These are phyloP conservation scores for Melipona beecheii DNA, from an alignment of 2,888 invertebrate genomes.

Conservation along the genomic window DNA sequence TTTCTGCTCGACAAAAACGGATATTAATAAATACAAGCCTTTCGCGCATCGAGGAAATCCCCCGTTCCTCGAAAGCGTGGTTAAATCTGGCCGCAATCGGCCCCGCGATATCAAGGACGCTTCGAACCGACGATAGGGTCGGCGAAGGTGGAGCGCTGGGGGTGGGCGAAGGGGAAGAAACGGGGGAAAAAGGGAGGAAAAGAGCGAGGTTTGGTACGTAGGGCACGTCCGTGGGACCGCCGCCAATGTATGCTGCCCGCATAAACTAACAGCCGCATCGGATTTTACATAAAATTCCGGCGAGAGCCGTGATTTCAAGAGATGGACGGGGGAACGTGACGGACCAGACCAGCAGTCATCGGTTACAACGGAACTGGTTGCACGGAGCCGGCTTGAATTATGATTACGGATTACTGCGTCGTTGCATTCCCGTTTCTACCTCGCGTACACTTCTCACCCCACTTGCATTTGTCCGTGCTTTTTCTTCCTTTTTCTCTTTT, in stretches of 20 bases:
- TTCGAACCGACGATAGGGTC: slow-evolving; percentile 57
- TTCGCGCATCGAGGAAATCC: background rate
- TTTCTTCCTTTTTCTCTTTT: background rate
- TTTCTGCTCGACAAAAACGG: background rate
- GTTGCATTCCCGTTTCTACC: slow-evolving; percentile 31
- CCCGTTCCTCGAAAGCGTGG: slow-evolving; percentile 15
- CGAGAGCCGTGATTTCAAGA: slow-evolving; percentile 79
- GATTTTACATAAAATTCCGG: slow-evolving; percentile 84
- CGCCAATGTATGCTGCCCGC: slow-evolving; percentile 83
- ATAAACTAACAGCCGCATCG: slow-evolving; percentile 84
- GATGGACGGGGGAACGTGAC: slow-evolving; percentile 81
- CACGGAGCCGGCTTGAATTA: slow-evolving; percentile 73
- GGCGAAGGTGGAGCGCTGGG: slow-evolving; percentile 54
- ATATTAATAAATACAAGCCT: background rate
- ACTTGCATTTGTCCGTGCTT: background rate
- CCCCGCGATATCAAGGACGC: slow-evolving; percentile 67
- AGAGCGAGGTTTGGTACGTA: slow-evolving; percentile 81
- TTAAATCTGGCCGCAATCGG: slow-evolving; percentile 52
- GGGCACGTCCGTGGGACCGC: slow-evolving; percentile 82
- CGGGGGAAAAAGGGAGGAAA: slow-evolving; percentile 71
- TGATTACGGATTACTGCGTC: slow-evolving; percentile 75
- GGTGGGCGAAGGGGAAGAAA: slow-evolving; percentile 62
- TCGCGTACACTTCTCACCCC: slow-evolving; percentile 16
- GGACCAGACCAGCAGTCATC: slow-evolving; percentile 74
- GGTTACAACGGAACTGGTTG: slow-evolving; percentile 67